Evolutionary conservation across 2,888 invertebrate genomes (phyloP), one percentile per base, ranked within the genome.

Genomic region (Cephus pulcher): DNA sequence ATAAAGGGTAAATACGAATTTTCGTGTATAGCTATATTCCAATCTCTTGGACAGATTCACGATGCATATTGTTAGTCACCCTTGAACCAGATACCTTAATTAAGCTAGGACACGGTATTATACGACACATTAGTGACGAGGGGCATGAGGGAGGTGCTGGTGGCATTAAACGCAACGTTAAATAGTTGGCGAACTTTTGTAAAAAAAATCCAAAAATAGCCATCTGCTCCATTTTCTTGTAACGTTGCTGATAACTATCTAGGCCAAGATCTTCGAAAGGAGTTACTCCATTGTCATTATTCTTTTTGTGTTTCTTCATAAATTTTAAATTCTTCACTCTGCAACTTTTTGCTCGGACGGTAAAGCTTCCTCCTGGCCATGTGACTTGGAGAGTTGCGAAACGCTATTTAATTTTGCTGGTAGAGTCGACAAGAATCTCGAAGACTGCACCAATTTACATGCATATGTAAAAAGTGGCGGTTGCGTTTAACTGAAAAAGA

Each of bases 61-160:
- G 6, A 23, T 56, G 56, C 23, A 56, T 56, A 56, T 56, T 56
- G 23, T 56, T 56, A 56, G 23, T 23, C 56, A 56, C 56, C 56
- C 56, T 88, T 88, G 86, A 87, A 83, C 85, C 75, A 84, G 81
- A 87, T 84, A 84, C 81, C 85, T 83, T 85, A 40, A 15, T 85
- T 85, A 85, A 86, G 85, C 82, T 82, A 81, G 56, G 56, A 6
- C 56, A 56, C 56, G 56, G 1, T 56, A 56, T 56, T 56, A 56
- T 56, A 56, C 23, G 56, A 56, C 23, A 56, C 56, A 56, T 56
- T 56, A 56, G 56, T 6, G 56, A 56, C 56, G 56, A 56, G 56
- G 56, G 56, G 56, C 23, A 56, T 2, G 23, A 9, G 9, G 56
- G 56, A 9, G 23, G 23, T 6, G 56, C 56, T 56, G 56, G 56